phyloP scores from a whole-genome alignment of 2,888 invertebrate species.

The Enchytraeus crypticus region DNA sequence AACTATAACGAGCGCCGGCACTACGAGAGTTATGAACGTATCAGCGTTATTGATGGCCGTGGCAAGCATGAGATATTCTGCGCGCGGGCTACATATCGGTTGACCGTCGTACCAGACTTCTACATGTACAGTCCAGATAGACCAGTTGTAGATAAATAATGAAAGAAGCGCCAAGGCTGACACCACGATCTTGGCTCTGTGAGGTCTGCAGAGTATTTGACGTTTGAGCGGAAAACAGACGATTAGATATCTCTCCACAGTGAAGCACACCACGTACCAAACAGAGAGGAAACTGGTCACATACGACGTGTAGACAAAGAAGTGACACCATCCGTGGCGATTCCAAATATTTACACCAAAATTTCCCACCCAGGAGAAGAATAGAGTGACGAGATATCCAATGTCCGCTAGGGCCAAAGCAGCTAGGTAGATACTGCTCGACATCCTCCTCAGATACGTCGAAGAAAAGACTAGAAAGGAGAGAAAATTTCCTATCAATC shows the following conservation, averaged over 20 bases:
- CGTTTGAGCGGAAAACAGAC: neutral
- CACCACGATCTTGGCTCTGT: neutral
- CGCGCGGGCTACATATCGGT: neutral
- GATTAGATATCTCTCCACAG: conserved; percentile 22
- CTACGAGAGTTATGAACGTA: conserved; percentile 19
- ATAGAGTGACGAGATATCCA: conserved; percentile 2
- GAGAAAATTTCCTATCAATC: conserved; percentile 66
- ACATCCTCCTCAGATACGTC: neutral
- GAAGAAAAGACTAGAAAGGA: conserved; percentile 52
- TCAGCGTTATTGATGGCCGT: conserved; percentile 11
- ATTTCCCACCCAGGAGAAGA: conserved; percentile 1
- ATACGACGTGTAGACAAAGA: conserved; percentile 23
- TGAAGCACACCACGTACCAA: conserved; percentile 26
- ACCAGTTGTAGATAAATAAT: neutral
- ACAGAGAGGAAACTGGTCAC: conserved; percentile 24
- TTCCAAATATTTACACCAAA: conserved; percentile 3
- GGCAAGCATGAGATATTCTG: neutral
- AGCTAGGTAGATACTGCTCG: conserved; percentile 6
- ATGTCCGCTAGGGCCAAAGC: conserved; percentile 4
- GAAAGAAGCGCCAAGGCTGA: neutral
- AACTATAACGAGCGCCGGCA: conserved; percentile 18
- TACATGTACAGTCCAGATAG: neutral
- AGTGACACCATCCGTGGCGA: conserved; percentile 21
- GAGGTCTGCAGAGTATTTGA: neutral
- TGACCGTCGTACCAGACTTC: neutral